Evolutionary conservation across 2,113 vertebrate species (phyloP).

Genomic region (Microtus oregoni): DNA sequence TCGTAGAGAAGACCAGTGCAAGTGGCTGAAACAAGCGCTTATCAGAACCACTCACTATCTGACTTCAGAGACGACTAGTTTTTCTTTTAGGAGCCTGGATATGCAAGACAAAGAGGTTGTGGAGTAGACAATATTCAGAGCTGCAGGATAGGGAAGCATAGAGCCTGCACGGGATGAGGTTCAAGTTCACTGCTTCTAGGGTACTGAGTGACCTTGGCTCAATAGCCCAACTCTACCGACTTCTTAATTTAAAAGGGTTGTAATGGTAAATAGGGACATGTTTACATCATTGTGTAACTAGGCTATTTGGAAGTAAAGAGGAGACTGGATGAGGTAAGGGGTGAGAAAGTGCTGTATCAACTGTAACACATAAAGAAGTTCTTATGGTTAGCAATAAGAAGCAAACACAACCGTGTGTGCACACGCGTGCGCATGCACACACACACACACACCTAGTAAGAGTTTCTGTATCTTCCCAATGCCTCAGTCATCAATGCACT

Average conservation of each 20-base stretch:
- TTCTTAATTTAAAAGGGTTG: background rate
- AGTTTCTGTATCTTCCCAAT: background rate
- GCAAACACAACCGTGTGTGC: too few relatives aligned
- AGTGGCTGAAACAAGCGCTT: constrained; percentile 24
- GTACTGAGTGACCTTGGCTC: background rate
- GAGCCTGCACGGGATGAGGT: background rate
- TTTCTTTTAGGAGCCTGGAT: background rate
- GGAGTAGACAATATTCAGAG: background rate
- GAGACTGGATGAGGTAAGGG: background rate
- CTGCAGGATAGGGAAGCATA: background rate
- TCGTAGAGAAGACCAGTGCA: constrained; percentile 22
- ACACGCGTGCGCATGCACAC: too few relatives aligned
- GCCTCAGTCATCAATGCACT: background rate
- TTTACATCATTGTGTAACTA: background rate
- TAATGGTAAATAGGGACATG: too few relatives aligned
- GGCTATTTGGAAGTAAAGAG: background rate
- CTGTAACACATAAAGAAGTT: background rate
- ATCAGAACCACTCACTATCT: constrained; percentile 36
- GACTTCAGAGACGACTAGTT: background rate
- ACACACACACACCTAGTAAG: background rate
- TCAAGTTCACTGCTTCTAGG: background rate
- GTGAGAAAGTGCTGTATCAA: background rate
- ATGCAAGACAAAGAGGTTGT: background rate
- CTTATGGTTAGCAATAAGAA: background rate
- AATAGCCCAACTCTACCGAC: background rate